Evolutionary conservation across 2,888 invertebrate species (phyloP).

Genomic region (Drosophila recens): DNA sequence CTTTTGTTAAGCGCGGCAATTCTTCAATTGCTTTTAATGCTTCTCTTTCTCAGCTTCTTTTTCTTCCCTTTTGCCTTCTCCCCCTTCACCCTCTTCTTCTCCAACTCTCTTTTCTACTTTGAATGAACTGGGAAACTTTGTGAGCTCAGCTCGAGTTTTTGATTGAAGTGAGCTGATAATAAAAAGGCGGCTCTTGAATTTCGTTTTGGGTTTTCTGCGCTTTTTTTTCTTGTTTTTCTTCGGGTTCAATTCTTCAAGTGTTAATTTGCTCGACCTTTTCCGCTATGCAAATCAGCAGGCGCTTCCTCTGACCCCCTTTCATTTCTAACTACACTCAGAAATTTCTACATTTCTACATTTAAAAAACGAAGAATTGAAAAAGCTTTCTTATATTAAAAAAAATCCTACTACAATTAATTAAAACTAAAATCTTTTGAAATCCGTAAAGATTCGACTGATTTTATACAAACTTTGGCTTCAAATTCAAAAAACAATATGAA

Average conservation of each 20-base stretch:
- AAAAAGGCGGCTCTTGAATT: conserved; percentile 19
- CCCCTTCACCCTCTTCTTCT: not conserved
- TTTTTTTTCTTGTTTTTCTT: not conserved
- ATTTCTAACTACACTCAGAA: not conserved
- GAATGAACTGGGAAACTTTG: conserved; percentile 42
- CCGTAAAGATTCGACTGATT: no score
- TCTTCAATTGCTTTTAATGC: conserved; percentile 68
- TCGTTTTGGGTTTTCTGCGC: not conserved
- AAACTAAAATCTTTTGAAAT: no score
- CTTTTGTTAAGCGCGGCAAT: conserved; percentile 73
- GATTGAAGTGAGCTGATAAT: conserved; percentile 72
- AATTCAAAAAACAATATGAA: no score
- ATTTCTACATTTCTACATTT: no score
- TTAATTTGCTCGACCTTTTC: conserved; percentile 54
- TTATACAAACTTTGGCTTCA: no score
- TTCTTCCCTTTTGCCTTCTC: not conserved
- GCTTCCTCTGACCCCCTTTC: conserved; percentile 55
- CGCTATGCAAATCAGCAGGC: conserved; percentile 67
- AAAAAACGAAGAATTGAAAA: no score
- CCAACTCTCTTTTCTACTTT: not conserved
- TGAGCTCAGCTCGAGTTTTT: conserved; percentile 33
- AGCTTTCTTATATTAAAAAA: no score
- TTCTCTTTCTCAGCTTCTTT: conserved; percentile 9
- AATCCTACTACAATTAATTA: no score
- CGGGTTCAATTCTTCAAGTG: conserved; percentile 32